Evolutionary conservation across 2,888 invertebrate species (phyloP), one percentile per base, ranked within the genome.

Genomic region (Thera britannica): DNA sequence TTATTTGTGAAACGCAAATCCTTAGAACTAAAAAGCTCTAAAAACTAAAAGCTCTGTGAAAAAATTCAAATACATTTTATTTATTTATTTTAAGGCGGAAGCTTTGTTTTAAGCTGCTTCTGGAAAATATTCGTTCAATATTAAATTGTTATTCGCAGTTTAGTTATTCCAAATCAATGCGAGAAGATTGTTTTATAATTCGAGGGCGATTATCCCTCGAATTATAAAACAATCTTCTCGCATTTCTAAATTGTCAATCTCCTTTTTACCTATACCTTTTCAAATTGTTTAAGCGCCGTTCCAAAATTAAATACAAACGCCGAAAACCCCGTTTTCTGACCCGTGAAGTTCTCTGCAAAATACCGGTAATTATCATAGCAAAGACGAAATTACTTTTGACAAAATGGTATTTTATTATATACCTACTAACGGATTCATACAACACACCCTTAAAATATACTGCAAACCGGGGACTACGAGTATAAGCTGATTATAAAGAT

Each of bases 281-380:
- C 41, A 36, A 36, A 55, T 55, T 55, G 36, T 36, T n/a, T 12
- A 41, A 38, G 12, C 38, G 11, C 35, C 38, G n/a, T 55, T 55
- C n/a, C 56, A 56, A 56, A 56, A 41, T 56, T 41, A 41, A 56
- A 56, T 36, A 56, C 56, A 38, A 56, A 56, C 51, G n/a, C 51
- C 51, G 1, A 41, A 56, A 12, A 56, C 56, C 12, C 6, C 23
- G 8, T 8, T 56, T 38, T 38, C 36, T 12, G n/a, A 56, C 41
- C 56, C 56, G 38, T 41, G 7, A 41, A 1, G 23, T 51, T 51
- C 2, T 41, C 7, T 41, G 23, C 7, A 12, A 51, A 51, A 51
- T 51, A 51, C 23, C 51, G 23, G 48, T 11, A 41, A 7, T 41
- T 41, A 41, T 41, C 23, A 41, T 41, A 41, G 41, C 41, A 6